Base-by-base conservation (phyloP, 2,797 vertebrate genomes). In the Hafferia zeledoni region DNA sequence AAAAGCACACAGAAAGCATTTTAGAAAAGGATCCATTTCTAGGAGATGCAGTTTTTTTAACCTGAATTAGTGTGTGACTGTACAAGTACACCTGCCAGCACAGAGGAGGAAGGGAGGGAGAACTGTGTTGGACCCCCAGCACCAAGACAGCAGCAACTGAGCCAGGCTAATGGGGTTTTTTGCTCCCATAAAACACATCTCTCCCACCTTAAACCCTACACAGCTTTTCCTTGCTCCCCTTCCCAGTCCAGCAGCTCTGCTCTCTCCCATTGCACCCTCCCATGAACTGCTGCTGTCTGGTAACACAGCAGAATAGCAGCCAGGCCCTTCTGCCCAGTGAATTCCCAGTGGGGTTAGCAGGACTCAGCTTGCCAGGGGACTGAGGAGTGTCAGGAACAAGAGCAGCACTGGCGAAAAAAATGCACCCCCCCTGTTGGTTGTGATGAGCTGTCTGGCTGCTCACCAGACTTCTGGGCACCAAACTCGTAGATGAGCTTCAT, bases 371-470 rank as follows among this genome's bases (percentile, higher is more conserved):
- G 46, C 39, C 92, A 87, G 75, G 75, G 5, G 3, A 56, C 30
- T 27, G 11, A n/a, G 44, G 7, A 70, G 69, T 1, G 52, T 23
- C 47, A 53, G 75, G 23, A 70, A 46, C 49, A 80, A 37, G 22
- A 43, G 61, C 25, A 39, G 70, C 35, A 3, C 72, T 4, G 37
- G 50, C 33, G 37, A 49, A 60, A 87, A 53, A 43, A 43, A 43
- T 43, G 41, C 44, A 11, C 14, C 37, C 22, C 23, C 50, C 33
- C 31, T 3, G 61, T 2, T 37, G 76, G 41, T 2, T 19, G 37
- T 33, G 71, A 89, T 31, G 57, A 90, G 68, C 79, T 57, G 30
- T 15, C 69, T 81, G 87, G 63, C 83, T 41, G 89, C 87, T 83
- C 85, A 68, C 61, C 76, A 52, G 6, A 33, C 24, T 72, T 43